Percentiles rank a stretch among this genome's conserved stretches.
phyloP scores from a whole-genome alignment of 2,113 vertebrate species.

The Ellobius talpinus region DNA sequence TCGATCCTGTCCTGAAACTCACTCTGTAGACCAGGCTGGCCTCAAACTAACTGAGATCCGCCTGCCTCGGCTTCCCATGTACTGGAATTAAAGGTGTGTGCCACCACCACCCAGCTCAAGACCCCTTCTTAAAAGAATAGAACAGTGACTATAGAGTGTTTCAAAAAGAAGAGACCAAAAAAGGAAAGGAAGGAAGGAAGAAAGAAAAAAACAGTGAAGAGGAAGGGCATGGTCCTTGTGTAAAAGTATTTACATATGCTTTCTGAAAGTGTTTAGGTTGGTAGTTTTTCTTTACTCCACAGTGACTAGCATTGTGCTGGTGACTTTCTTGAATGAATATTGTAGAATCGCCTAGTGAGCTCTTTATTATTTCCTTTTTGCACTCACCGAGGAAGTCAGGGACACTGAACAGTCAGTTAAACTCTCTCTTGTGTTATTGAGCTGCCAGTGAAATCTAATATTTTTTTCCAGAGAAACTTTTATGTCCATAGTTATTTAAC shows the following conservation, averaged over 20 bases:
- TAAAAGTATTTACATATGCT: neutral
- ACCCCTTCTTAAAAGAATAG: neutral
- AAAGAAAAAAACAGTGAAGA: neutral
- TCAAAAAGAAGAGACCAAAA: neutral
- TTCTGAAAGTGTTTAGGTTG: neutral
- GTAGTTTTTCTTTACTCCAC: neutral
- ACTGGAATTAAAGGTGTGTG: neutral
- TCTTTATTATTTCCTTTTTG: conserved; percentile 47
- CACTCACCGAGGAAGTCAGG: neutral
- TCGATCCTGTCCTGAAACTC: neutral
- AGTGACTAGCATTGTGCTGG: neutral
- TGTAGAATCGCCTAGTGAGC: conserved; percentile 8
- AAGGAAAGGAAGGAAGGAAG: fast-evolving
- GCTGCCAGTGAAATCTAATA: neutral
- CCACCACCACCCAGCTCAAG: neutral
- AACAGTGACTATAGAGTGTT: neutral
- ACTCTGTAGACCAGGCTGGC: neutral
- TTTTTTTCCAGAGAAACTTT: conserved; percentile 50
- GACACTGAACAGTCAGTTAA: conserved; percentile 4
- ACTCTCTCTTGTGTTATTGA: conserved; percentile 18
- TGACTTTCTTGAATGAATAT: conserved; percentile 24
- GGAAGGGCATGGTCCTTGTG: neutral
- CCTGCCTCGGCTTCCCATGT: neutral
- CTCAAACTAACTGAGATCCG: neutral
- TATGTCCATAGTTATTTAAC: neutral